These are phyloP conservation scores for Darevskia mixta DNA, from an alignment of 2,797 vertebrate genomes.

Conservation along the genomic window DNA sequence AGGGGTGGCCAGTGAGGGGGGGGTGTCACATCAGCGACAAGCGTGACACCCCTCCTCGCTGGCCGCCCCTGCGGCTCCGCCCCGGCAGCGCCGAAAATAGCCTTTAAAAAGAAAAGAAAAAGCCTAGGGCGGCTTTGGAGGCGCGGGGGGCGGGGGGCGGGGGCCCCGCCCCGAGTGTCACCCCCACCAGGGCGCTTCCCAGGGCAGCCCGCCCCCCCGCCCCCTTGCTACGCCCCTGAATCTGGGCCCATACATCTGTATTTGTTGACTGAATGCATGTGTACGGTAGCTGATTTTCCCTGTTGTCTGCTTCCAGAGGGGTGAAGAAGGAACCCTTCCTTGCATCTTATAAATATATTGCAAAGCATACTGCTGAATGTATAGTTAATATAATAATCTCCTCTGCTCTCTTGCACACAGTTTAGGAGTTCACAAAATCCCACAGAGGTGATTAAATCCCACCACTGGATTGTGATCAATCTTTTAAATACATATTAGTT, in stretches of 20 bases:
- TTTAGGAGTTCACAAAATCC: neutral
- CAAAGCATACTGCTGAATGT: neutral
- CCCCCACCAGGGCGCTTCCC: too few species aligned
- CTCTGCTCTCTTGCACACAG: neutral
- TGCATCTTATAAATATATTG: neutral
- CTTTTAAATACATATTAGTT: neutral
- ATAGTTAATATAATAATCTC: neutral
- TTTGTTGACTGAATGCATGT: neutral
- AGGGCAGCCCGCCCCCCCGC: too few species aligned
- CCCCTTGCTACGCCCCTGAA: too few species aligned
- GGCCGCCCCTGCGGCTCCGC: too few species aligned
- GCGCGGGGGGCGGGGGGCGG: too few species aligned
- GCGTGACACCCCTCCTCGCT: too few species aligned
- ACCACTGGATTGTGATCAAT: neutral
- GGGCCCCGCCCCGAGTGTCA: too few species aligned
- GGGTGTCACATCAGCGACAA: too few species aligned
- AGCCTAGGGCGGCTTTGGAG: too few species aligned
- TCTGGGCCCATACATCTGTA: neutral
- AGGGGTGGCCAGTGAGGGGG: too few species aligned
- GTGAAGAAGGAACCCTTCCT: neutral
- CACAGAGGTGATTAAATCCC: neutral
- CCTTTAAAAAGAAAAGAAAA: too few species aligned
- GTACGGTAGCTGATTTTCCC: neutral
- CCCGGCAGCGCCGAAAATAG: too few species aligned
- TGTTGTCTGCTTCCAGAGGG: neutral